These are phyloP conservation scores for Atrichornis clamosus DNA, from an alignment of 2,113 vertebrate species.

Conservation along the genomic window DNA sequence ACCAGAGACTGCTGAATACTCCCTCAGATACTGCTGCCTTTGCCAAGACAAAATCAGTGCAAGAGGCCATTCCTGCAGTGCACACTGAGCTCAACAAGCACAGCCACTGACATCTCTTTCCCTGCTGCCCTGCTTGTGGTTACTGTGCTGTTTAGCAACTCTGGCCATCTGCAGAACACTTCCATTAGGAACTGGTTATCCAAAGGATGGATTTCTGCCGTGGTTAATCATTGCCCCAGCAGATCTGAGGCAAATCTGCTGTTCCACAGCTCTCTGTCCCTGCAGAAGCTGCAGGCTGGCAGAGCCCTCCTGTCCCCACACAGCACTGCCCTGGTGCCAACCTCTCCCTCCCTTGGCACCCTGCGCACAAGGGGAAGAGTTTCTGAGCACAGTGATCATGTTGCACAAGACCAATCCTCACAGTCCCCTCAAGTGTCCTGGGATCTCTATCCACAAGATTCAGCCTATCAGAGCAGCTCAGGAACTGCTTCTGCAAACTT, in stretches of 20 bases:
- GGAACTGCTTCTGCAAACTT: neutral
- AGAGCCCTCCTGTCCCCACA: neutral
- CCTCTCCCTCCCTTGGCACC: neutral
- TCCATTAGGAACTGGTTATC: accelerated
- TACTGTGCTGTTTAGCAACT: neutral
- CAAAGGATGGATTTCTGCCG: neutral
- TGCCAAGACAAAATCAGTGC: neutral
- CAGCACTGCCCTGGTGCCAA: neutral
- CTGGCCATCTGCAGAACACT: accelerated
- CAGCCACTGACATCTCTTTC: neutral
- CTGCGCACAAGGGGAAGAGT: neutral
- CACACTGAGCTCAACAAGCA: neutral
- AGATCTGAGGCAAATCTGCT: neutral
- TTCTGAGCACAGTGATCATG: accelerated
- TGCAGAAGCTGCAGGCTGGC: neutral
- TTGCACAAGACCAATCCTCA: neutral
- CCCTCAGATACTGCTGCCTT: neutral
- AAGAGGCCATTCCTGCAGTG: neutral
- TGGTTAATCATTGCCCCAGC: neutral
- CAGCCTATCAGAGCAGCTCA: neutral
- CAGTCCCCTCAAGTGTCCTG: neutral
- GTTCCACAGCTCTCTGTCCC: neutral
- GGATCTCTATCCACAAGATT: neutral
- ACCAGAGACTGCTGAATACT: neutral
- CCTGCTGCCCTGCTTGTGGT: accelerated